A percentile compares a stretch with the other conserved stretches of the same genome.
Conservation (phyloP, 2,888 invertebrate species). For the Drosophila heteroneura region DNA sequence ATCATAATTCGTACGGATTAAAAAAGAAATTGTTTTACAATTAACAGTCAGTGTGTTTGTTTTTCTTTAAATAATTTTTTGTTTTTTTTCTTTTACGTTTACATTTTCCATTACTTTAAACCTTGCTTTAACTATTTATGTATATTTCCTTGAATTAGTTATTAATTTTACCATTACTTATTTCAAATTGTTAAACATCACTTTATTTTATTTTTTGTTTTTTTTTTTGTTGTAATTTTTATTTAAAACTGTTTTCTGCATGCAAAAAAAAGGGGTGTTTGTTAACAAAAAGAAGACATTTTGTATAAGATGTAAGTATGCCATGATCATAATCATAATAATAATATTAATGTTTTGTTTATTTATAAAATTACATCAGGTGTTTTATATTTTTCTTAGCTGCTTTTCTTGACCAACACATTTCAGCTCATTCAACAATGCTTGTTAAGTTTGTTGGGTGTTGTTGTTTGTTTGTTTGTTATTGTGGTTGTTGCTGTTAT, state of each 20-base stretch:
- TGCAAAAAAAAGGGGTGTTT: constrained; percentile 38
- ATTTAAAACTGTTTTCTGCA: constrained; percentile 49
- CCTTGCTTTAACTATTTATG: constrained; percentile 67
- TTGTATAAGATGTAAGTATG: constrained; percentile 49
- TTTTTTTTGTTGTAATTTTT: constrained; percentile 37
- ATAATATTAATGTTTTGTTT: constrained; percentile 51
- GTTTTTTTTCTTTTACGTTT: constrained; percentile 59
- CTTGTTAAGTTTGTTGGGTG: constrained; percentile 18
- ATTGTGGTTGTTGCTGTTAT: constrained; percentile 15
- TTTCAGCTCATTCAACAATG: constrained; percentile 34
- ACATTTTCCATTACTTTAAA: constrained; percentile 73
- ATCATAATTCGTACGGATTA: constrained; percentile 65
- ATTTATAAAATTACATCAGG: constrained; percentile 78
- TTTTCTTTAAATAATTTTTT: constrained; percentile 70
- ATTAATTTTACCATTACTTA: constrained; percentile 69
- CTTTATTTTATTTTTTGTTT: constrained; percentile 49
- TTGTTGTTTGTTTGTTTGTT: constrained; percentile 9
- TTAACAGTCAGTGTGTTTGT: constrained; percentile 85
- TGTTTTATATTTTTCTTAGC: constrained; percentile 61
- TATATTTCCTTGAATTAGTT: constrained; percentile 70
- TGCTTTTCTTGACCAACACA: constrained; percentile 57
- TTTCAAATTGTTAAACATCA: constrained; percentile 64
- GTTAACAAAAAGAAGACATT: constrained; percentile 46
- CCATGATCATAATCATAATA: constrained; percentile 53
- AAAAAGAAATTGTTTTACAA: constrained; percentile 85